Evolutionary conservation across 2,113 vertebrate genomes (phyloP).

Genomic region (Malaclemys terrapin): DNA sequence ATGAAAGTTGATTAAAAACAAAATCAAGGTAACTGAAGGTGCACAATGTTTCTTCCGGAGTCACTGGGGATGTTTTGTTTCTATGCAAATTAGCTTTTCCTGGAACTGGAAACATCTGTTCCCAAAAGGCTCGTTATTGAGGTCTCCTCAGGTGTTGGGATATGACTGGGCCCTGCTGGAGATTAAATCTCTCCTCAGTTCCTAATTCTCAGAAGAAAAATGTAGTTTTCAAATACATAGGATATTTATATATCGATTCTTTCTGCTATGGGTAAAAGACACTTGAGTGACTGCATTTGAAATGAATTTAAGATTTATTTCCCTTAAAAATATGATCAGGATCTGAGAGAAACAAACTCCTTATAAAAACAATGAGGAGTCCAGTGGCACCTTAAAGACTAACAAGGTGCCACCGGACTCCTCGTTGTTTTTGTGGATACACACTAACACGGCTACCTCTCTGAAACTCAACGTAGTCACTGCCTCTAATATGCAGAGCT

Average conservation of each 20-base stretch:
- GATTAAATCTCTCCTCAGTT: not conserved
- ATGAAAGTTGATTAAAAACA: not conserved
- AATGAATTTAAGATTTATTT: fast-evolving
- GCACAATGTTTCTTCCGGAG: not conserved
- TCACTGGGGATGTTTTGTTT: not conserved
- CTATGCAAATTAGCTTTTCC: not conserved
- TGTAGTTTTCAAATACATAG: not conserved
- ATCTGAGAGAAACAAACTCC: no score
- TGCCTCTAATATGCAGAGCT: fast-evolving
- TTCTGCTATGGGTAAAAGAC: not conserved
- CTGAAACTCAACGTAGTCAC: not conserved
- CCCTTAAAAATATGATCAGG: not conserved
- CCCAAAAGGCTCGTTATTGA: not conserved
- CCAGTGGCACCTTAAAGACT: no score
- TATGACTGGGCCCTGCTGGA: not conserved
- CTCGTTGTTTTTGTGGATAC: no score
- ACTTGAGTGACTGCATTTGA: not conserved
- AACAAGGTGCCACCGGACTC: no score
- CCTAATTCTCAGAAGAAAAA: not conserved
- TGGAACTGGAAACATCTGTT: not conserved
- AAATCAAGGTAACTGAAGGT: not conserved
- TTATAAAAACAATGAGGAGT: no score
- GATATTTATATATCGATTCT: not conserved
- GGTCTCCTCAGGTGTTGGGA: not conserved
- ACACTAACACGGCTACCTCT: no score